Evolutionary conservation across 2,113 vertebrate genomes (phyloP).

Genomic region (Corythoichthys haematopterus): DNA sequence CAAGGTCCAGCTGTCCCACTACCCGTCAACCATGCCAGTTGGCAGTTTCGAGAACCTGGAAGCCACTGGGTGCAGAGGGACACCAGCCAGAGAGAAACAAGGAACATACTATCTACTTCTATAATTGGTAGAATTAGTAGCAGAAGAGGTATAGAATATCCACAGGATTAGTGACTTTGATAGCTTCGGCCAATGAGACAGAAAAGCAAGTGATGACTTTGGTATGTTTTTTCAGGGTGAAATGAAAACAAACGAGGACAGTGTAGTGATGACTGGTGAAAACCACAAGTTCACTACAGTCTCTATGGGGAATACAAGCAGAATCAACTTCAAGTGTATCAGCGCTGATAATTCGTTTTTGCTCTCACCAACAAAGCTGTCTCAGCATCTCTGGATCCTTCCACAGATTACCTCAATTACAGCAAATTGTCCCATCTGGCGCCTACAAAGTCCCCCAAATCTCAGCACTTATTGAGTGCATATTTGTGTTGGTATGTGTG

Average conservation of each 20-base stretch:
- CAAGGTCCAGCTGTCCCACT: conserved; percentile 59
- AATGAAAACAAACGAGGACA: conserved; percentile 33
- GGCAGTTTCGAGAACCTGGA: conserved; percentile 35
- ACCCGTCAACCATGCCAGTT: conserved; percentile 48
- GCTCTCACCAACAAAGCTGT: conserved; percentile 21
- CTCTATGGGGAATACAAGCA: conserved; percentile 24
- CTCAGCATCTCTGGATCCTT: conserved; percentile 21
- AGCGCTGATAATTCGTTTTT: conserved; percentile 21
- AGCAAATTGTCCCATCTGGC: conserved; percentile 44
- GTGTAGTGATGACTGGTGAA: conserved; percentile 16
- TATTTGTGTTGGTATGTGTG: conserved; percentile 13
- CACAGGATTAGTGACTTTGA: conserved; percentile 48
- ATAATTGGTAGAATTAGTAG: conserved; percentile 35
- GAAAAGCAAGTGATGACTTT: conserved; percentile 26
- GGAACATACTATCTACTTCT: conserved; percentile 28
- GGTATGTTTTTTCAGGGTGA: conserved; percentile 22
- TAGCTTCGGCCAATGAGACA: conserved; percentile 23
- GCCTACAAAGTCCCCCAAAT: conserved; percentile 27
- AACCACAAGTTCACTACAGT: conserved; percentile 17
- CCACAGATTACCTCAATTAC: conserved; percentile 46
- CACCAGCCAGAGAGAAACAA: conserved; percentile 17
- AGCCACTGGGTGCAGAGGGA: conserved; percentile 36
- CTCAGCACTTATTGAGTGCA: conserved; percentile 12
- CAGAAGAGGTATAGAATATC: conserved; percentile 32
- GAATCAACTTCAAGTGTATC: conserved; percentile 9